Conservation (phyloP, 2,888 invertebrate genomes). For the Rambutsinella grinnellia region DNA sequence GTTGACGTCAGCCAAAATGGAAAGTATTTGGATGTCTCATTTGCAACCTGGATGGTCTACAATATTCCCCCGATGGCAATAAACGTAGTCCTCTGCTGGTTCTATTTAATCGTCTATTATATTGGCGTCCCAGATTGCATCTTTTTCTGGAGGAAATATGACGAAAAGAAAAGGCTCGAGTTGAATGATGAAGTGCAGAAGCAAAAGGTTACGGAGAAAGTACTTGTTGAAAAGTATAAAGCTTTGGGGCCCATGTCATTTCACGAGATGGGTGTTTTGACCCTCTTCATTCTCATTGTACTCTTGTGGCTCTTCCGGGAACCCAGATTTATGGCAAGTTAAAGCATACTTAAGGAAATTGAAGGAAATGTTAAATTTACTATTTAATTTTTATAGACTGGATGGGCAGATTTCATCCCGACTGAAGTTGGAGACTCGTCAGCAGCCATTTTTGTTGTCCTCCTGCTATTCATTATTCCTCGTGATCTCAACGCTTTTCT, state of each 20-base stretch:
- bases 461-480: conserved; percentile 55
- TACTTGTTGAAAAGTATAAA: conserved; percentile 82
- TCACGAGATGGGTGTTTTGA: conserved; percentile 80
- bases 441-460: conserved; percentile 55
- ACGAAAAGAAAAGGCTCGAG: conserved; percentile 16
- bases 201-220: conserved; percentile 69
- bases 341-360: no score
- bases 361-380: no score
- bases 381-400: conserved; percentile 81
- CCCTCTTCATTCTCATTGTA: conserved; percentile 83
- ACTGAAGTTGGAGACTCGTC: conserved; percentile 71
- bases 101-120: conserved; percentile 84
- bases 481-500: conserved; percentile 50
- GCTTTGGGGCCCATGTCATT: conserved; percentile 85
- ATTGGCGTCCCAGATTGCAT: conserved; percentile 75
- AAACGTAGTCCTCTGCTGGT: conserved; percentile 82
- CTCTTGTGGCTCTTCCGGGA: conserved; percentile 89
- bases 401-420: conserved; percentile 84
- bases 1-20: conserved; percentile 56
- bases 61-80: conserved; percentile 87
- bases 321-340: conserved; percentile 80
- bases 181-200: conserved; percentile 22
- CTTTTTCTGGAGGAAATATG: conserved; percentile 33
- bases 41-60: conserved; percentile 84
- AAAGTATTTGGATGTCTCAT: conserved; percentile 74